These are phyloP conservation scores for Cheumatopsyche charites DNA, from an alignment of 1,140 invertebrate genomes.

Conservation along the genomic window DNA sequence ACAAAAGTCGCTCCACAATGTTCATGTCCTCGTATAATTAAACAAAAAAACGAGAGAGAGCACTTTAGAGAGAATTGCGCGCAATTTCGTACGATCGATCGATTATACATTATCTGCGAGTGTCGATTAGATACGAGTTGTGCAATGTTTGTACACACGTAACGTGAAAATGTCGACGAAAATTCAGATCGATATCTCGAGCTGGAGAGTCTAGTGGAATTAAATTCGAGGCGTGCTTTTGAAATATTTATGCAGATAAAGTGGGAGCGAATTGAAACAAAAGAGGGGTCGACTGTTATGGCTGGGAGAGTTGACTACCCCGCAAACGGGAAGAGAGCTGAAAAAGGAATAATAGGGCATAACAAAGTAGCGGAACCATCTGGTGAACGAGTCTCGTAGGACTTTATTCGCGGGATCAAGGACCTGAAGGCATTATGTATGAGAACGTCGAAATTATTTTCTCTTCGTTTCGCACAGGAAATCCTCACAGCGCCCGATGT, in stretches of 20 bases:
- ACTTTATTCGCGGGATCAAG: slow-evolving; percentile 45
- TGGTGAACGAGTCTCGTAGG: slow-evolving; percentile 41
- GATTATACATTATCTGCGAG: background rate
- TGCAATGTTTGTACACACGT: background rate
- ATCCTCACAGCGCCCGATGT: slow-evolving; percentile 29
- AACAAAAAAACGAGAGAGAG: background rate
- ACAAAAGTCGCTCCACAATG: slow-evolving; percentile 1
- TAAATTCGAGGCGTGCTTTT: too few species aligned
- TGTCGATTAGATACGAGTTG: background rate
- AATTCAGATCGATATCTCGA: background rate
- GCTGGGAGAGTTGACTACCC: slow-evolving; percentile 29
- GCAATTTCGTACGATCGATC: too few species aligned
- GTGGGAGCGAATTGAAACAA: slow-evolving; percentile 10
- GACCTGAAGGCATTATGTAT: slow-evolving; percentile 39
- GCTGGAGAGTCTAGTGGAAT: background rate
- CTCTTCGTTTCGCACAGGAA: slow-evolving; percentile 46
- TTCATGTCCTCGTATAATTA: slow-evolving; percentile 18
- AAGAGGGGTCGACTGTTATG: slow-evolving; percentile 43
- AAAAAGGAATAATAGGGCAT: slow-evolving; percentile 40
- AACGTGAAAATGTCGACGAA: background rate
- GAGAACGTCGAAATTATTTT: slow-evolving; percentile 36
- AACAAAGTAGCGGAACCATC: slow-evolving; percentile 48
- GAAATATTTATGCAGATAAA: too few species aligned
- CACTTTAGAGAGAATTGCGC: too few species aligned
- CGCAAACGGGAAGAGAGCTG: slow-evolving; percentile 3